phyloP scores from a whole-genome alignment of 2,113 vertebrate species.

The Hydrolagus affinis region DNA sequence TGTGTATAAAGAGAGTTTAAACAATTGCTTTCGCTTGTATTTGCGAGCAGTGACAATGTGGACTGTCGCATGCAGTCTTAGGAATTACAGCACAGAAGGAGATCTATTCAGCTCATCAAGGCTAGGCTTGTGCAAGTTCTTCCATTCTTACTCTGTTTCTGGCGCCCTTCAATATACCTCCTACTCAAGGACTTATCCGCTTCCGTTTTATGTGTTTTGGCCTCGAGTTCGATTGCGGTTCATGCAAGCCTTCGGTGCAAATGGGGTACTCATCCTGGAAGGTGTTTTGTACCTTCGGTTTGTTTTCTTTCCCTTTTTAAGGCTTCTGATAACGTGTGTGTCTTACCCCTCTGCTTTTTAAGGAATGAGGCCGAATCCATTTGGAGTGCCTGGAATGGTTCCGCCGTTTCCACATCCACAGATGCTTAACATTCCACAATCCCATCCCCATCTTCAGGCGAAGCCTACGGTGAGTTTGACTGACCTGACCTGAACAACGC shows the following conservation, averaged over 20 bases:
- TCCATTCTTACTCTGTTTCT: no score
- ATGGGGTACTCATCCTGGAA: slow-evolving; percentile 42
- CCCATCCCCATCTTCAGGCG: slow-evolving; percentile 62
- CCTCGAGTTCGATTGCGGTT: slow-evolving; percentile 40
- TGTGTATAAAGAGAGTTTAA: no score
- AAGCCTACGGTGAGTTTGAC: slow-evolving; percentile 65
- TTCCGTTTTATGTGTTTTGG: slow-evolving; percentile 14
- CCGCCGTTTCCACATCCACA: slow-evolving; percentile 68
- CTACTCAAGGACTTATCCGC: neutral
- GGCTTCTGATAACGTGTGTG: neutral
- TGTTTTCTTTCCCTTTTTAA: slow-evolving; percentile 33
- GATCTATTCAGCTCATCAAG: no score
- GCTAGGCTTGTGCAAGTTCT: no score
- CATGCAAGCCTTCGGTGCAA: slow-evolving; percentile 44
- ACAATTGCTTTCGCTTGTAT: no score
- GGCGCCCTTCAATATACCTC: neutral
- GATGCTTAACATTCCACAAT: slow-evolving; percentile 81
- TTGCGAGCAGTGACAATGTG: no score
- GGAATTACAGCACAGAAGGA: no score
- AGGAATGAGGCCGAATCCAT: slow-evolving; percentile 78
- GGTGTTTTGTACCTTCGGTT: slow-evolving; percentile 33
- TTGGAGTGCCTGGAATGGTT: slow-evolving; percentile 69
- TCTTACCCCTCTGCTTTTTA: neutral
- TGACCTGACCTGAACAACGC: neutral
- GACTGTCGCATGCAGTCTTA: no score